A percentile compares a stretch with the other conserved stretches of the same genome.
These are phyloP conservation scores for Erebia aethiops DNA, from an alignment of 2,888 invertebrate genomes.

Conservation along the genomic window DNA sequence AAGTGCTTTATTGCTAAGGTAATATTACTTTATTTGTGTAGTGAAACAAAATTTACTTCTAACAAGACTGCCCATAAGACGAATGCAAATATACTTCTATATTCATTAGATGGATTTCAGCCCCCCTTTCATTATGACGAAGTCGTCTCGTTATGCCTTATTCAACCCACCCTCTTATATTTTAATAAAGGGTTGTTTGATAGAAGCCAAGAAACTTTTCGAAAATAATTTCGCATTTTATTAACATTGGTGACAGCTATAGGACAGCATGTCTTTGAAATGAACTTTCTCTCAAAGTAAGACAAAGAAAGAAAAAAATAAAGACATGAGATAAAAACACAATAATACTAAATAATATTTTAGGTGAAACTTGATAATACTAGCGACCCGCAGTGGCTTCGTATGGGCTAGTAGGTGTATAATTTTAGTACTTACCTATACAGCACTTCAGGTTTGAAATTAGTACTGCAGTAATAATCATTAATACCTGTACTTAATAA, in stretches of 20 bases:
- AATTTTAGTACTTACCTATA: no score
- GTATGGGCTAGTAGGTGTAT: no score
- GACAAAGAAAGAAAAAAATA: constrained; percentile 6
- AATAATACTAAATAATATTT: background rate
- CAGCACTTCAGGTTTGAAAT: no score
- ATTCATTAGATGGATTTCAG: constrained; percentile 66
- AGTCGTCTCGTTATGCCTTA: constrained; percentile 59
- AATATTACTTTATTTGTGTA: no score
- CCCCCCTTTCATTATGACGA: constrained; percentile 66
- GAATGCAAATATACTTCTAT: constrained; percentile 63
- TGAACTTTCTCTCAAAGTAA: background rate
- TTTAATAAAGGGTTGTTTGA: constrained; percentile 63
- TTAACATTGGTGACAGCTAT: constrained; percentile 8
- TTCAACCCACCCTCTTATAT: constrained; percentile 63
- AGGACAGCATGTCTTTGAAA: no score
- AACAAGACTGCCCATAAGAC: constrained; percentile 55
- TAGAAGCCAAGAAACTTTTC: constrained; percentile 29
- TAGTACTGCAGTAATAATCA: no score
- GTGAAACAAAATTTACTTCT: no score
- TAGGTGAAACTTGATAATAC: no score
- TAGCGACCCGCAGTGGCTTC: no score
- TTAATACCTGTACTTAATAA: no score
- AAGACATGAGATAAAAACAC: background rate
- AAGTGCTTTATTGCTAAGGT: no score
- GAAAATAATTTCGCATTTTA: constrained; percentile 28